A percentile compares a stretch with the other conserved stretches of the same genome.
Evolutionary conservation across 2,888 invertebrate genomes (phyloP).

Genomic region (Strigamia crassipes): DNA sequence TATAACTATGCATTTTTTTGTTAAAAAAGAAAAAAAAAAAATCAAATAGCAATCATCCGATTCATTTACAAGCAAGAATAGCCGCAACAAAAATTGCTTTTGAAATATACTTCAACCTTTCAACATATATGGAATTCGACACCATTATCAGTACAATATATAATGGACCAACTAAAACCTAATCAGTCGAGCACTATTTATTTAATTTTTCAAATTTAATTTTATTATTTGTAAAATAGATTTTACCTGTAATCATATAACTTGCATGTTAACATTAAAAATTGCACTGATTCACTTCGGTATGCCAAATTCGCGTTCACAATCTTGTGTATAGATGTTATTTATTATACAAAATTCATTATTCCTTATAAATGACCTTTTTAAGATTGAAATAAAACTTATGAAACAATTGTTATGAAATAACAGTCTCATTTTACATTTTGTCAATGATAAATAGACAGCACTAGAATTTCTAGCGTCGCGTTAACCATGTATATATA

Average conservation of each 20-base stretch:
- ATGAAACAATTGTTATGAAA: constrained; percentile 15
- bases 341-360: constrained; percentile 27
- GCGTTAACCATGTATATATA: no score
- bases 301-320: constrained; percentile 27
- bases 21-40: neutral
- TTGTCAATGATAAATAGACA: neutral
- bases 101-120: neutral
- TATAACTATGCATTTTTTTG: neutral
- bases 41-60: neutral
- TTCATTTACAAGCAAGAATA: neutral
- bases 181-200: constrained; percentile 8
- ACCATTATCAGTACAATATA: neutral
- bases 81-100: neutral
- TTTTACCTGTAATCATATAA: neutral
- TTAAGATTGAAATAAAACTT: constrained; percentile 3
- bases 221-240: neutral
- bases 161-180: neutral
- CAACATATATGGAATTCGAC: neutral
- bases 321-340: constrained; percentile 27
- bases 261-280: neutral
- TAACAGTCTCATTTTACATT: constrained; percentile 12
- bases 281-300: constrained; percentile 17
- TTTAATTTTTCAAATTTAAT: neutral
- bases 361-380: constrained; percentile 1
- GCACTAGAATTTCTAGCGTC: no score